Base-by-base conservation (phyloP, 2,797 vertebrate genomes). In the Aselliscus stoliczkanus region DNA sequence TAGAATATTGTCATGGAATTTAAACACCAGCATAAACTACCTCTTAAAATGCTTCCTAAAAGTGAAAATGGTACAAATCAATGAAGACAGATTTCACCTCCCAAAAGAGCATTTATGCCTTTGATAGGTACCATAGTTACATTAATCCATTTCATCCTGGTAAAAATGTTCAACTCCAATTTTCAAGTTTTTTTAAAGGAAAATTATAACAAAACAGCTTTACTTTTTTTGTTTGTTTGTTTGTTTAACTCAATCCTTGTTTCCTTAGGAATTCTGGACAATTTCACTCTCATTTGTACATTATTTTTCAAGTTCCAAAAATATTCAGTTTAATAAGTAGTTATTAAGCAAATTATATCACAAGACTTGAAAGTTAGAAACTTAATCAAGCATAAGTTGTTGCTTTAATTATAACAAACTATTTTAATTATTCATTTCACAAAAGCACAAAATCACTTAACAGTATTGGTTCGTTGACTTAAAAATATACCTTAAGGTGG, bases 401-500 rank as follows among this genome's bases (percentile, higher is more conserved):
- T 69, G 6, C 39, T 88, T 90, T 67, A 67, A 73, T 95, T 56
- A 84, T 23, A 84, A 70, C 3, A 73, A 87, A 85, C 7, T 76
- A 23, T 62, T 93, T 87, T 50, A 94, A 69, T 73, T 90, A 34
- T 90, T 90, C 14, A 54, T 93, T 95, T 87, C 20, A 50, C 39
- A 69, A 64, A 93, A 93, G 34, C 67, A 77, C 58, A 80, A 87
- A 81, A 50, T 65, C 39, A 89, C 34, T 79, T 88, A 79, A 56
- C 4, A 29, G 56, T 92, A 65, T 18, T 70, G 13, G 5, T 67
- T 88, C 34, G 37, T 60, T 70, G 27, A 86, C 39, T 79, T 79
- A 47, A 84, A 84, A 76, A 27, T 64, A 39, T 37, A 62, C 47
- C 47, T 56, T 65, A 85, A 86, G 34, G 6, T 82, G 39, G 34